Conservation (phyloP, 2,113 vertebrate genomes). For the Clarias macrocephalus region DNA sequence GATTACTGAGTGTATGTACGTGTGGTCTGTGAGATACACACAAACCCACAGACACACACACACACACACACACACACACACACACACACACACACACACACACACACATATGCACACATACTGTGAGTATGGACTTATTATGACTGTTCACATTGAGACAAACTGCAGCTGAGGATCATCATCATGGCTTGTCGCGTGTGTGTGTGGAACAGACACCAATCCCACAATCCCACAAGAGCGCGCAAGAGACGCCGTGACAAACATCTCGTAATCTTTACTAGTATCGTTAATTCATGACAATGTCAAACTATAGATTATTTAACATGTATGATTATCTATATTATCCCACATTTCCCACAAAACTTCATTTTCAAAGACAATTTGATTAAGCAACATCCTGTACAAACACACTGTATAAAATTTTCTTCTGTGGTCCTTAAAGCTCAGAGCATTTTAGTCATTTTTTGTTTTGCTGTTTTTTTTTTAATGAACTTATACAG, state of each 20-base stretch:
- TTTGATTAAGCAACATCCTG: no score
- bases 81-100: conserved; percentile 36
- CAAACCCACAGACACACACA: conserved; percentile 35
- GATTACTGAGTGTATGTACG: conserved; percentile 7
- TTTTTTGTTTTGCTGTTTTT: no score
- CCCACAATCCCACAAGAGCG: background rate
- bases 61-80: conserved; percentile 19
- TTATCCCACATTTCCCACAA: background rate
- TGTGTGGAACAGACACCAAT: no score
- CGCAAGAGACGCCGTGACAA: background rate
- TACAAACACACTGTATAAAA: no score
- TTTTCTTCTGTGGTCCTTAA: no score
- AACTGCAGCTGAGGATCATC: conserved; percentile 52
- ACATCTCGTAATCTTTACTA: background rate
- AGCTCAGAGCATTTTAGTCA: no score
- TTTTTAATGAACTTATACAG: no score
- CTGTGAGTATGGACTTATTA: conserved; percentile 50
- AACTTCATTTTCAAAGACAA: background rate
- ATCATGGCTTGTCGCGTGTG: no score
- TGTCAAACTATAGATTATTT: background rate
- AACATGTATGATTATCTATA: no score
- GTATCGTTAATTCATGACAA: background rate
- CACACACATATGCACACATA: conserved; percentile 39
- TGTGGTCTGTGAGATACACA: conserved; percentile 44
- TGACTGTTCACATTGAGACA: conserved; percentile 68